phyloP scores from a whole-genome alignment of 1,140 invertebrate genomes.

The Drosophila cardini region DNA sequence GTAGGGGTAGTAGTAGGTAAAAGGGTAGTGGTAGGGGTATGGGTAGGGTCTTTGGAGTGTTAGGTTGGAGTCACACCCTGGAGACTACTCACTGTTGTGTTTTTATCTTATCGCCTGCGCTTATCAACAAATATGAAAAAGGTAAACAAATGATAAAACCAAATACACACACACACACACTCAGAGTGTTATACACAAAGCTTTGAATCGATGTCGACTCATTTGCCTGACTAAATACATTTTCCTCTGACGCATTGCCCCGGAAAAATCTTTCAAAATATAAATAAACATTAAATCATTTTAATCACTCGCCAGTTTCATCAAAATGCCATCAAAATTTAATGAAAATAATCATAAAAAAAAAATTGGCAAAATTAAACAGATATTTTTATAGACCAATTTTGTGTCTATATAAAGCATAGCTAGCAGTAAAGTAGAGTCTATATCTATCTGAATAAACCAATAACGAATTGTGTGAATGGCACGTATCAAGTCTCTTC shows the following conservation, averaged over 20 bases:
- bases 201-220: conserved; percentile 32
- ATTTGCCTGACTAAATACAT: conserved; percentile 29
- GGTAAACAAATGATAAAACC: conserved; percentile 43
- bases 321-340: conserved; percentile 37
- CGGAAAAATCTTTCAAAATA: conserved; percentile 17
- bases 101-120: conserved; percentile 43
- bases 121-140: conserved; percentile 31
- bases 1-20: too few species aligned
- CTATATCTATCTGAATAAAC: neutral
- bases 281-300: conserved; percentile 29
- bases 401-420: neutral
- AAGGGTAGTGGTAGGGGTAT: too few species aligned
- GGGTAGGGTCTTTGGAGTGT: neutral
- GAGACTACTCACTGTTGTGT: conserved; percentile 8
- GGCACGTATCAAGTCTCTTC: conserved; percentile 37
- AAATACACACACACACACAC: neutral
- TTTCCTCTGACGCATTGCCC: conserved; percentile 16
- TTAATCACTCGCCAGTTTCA: conserved; percentile 25
- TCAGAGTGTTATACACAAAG: neutral
- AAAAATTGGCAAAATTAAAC: conserved; percentile 7
- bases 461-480: too few species aligned
- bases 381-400: neutral
- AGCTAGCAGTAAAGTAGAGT: neutral
- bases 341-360: conserved; percentile 15
- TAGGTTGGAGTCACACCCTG: conserved; percentile 3